Conservation (phyloP, 2,888 invertebrate species). For the Calephelis perditalis region DNA sequence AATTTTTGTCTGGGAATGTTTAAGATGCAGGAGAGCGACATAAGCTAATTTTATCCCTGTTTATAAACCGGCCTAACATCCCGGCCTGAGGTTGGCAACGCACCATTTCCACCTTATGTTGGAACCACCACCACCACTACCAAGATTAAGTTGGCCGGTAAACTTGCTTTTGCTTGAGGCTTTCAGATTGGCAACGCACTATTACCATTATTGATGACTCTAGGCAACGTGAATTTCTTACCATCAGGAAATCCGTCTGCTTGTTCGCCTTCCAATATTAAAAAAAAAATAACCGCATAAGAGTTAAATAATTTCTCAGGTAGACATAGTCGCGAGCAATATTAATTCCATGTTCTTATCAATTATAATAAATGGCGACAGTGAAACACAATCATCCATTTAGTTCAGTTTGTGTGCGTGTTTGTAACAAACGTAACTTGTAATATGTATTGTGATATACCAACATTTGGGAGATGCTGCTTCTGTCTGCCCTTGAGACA, state of each 20-base stretch:
- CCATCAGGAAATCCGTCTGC: too few species aligned
- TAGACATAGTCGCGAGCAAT: neutral
- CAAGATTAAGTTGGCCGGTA: too few species aligned
- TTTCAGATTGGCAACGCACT: too few species aligned
- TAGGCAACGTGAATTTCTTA: too few species aligned
- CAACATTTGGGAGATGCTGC: neutral
- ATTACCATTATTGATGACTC: too few species aligned
- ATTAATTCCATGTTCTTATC: neutral
- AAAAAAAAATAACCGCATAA: neutral
- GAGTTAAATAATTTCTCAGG: neutral
- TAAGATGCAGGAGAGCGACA: too few species aligned
- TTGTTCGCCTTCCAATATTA: too few species aligned
- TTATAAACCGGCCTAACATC: too few species aligned
- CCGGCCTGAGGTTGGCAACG: neutral
- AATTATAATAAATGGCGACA: neutral
- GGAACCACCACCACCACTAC: too few species aligned
- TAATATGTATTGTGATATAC: slow-evolving; percentile 5
- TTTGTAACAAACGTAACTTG: neutral
- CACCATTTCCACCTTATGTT: neutral
- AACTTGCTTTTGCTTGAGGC: too few species aligned
- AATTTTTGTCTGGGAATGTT: too few species aligned
- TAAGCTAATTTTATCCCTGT: too few species aligned
- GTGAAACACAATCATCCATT: neutral
- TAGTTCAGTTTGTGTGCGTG: neutral
- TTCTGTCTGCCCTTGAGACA: neutral